Percentiles rank a stretch among this genome's conserved stretches.
These are phyloP conservation scores for Tamias sibiricus DNA, from an alignment of 2,113 vertebrate species.

Conservation along the genomic window DNA sequence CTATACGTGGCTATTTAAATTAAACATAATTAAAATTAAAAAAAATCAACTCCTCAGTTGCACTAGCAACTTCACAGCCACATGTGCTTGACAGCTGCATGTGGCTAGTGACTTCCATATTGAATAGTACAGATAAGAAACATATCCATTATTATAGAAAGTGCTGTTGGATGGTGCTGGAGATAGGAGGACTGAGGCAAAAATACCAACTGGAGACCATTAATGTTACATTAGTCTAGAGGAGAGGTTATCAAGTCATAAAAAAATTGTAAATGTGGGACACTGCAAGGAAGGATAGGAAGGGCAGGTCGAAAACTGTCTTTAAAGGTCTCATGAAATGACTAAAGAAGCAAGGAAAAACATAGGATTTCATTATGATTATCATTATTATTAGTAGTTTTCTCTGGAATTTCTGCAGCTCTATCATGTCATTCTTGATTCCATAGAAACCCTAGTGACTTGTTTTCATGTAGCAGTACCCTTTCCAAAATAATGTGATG, in stretches of 20 bases:
- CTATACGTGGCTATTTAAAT: not conserved
- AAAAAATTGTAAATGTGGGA: not conserved
- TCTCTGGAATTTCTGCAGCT: slow-evolving; percentile 27
- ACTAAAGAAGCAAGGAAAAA: not conserved
- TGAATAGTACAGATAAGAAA: not conserved
- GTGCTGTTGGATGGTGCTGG: not conserved
- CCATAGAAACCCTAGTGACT: not conserved
- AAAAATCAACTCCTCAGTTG: not conserved
- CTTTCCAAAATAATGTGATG: not conserved
- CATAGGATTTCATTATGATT: not conserved
- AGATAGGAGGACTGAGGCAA: not conserved
- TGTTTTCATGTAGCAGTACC: not conserved
- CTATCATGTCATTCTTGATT: not conserved
- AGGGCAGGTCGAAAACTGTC: not conserved
- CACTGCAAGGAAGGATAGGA: not conserved
- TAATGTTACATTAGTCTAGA: not conserved
- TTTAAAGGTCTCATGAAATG: not conserved
- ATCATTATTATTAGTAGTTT: not conserved
- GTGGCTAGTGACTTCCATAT: not conserved
- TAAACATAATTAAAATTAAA: slow-evolving; percentile 14
- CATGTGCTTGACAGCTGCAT: not conserved
- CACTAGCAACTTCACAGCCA: not conserved
- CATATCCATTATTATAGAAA: not conserved
- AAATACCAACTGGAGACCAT: not conserved
- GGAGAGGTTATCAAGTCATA: not conserved